These are phyloP conservation scores for Coenonympha glycerion DNA, from an alignment of 2,888 invertebrate genomes.

Conservation along the genomic window DNA sequence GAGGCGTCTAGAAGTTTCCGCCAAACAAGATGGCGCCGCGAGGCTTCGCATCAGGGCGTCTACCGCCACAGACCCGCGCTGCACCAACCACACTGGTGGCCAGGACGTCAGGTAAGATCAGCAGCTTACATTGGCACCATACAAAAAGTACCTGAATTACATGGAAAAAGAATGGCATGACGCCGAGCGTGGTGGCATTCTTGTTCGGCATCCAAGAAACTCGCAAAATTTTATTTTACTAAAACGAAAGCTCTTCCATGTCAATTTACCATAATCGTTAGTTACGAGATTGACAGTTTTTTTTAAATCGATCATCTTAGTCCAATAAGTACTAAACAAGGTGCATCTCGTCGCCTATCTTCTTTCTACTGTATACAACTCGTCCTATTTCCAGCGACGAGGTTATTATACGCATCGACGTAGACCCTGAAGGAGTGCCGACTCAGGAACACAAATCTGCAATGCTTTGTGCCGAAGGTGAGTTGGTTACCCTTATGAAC, in stretches of 20 bases:
- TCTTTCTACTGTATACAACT: neutral
- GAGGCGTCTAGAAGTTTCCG: neutral
- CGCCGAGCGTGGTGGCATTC: no score
- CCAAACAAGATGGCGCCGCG: neutral
- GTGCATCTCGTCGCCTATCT: neutral
- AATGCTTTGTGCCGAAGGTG: conserved; percentile 74
- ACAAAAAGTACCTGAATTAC: no score
- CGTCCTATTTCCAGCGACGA: conserved; percentile 65
- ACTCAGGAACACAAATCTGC: conserved; percentile 79
- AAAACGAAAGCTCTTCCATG: no score
- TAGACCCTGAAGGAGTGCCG: conserved; percentile 84
- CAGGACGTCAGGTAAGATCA: conserved; percentile 8
- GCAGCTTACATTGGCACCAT: no score
- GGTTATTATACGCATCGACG: conserved; percentile 76
- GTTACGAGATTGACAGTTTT: no score
- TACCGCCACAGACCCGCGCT: neutral
- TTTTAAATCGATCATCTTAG: neutral
- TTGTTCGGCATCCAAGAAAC: no score
- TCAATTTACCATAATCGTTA: no score
- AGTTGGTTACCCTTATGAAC: no score
- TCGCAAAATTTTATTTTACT: no score
- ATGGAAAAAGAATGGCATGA: no score
- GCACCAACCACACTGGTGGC: neutral
- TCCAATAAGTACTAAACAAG: no score
- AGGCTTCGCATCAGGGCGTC: neutral